These are phyloP conservation scores for Apus apus DNA, from an alignment of 2,113 vertebrate species.

Conservation along the genomic window DNA sequence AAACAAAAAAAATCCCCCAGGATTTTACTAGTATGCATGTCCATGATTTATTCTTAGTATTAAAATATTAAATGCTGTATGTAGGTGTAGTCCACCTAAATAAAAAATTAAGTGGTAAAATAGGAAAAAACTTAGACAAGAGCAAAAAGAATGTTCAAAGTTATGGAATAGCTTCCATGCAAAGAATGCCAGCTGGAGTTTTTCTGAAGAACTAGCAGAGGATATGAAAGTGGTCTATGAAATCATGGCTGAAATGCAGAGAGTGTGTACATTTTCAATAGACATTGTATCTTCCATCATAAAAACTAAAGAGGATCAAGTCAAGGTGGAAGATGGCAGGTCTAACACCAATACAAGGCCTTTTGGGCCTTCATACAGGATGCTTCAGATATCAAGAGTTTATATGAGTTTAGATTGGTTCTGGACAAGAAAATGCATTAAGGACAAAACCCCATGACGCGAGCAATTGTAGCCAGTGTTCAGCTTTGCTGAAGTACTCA, in stretches of 20 bases:
- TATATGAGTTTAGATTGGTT: neutral
- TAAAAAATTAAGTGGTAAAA: neutral
- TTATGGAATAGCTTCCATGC: neutral
- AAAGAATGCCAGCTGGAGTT: neutral
- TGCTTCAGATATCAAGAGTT: neutral
- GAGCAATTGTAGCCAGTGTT: neutral
- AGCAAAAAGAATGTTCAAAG: neutral
- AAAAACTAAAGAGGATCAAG: neutral
- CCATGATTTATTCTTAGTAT: neutral
- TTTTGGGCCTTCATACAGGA: neutral
- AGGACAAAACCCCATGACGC: rapidly evolving
- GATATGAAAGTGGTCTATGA: neutral
- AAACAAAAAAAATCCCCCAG: neutral
- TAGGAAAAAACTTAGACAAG: neutral
- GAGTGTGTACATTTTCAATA: rapidly evolving
- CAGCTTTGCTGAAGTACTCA: neutral
- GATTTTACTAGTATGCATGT: neutral
- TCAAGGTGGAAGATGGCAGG: neutral
- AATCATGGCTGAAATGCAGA: neutral
- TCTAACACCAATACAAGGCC: neutral
- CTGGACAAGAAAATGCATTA: neutral
- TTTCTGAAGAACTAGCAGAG: neutral
- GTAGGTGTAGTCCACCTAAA: neutral
- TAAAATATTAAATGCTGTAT: neutral
- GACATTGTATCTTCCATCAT: neutral